Percentiles rank a stretch among this genome's conserved stretches.
Evolutionary conservation across 1,140 invertebrate species (phyloP).

Genomic region (Drosophila rhopaloa): DNA sequence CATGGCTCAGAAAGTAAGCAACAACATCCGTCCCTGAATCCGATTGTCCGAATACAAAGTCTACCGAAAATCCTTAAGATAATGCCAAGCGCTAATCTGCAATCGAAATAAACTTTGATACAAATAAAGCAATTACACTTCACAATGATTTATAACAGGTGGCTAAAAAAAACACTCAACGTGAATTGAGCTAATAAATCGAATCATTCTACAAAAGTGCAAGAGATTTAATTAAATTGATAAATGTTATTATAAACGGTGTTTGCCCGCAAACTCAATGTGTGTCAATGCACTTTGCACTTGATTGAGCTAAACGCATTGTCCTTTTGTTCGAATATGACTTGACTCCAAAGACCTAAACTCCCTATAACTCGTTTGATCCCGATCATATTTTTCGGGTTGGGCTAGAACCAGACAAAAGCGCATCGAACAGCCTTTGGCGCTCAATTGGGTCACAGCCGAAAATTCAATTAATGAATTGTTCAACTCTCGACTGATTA

Average conservation of each 20-base stretch:
- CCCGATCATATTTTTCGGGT: conserved; percentile 3
- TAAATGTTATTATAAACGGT: not conserved
- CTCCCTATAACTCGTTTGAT: conserved; percentile 19
- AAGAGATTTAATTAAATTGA: conserved; percentile 21
- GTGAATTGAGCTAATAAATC: conserved; percentile 22
- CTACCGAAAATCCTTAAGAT: conserved; percentile 4
- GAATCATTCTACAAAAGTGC: conserved; percentile 5
- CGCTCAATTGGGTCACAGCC: conserved; percentile 9
- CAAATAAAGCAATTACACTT: conserved; percentile 29
- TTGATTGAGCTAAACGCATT: not conserved
- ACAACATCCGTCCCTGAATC: conserved; percentile 4
- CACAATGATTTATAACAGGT: conserved; percentile 29
- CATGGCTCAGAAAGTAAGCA: conserved; percentile 69
- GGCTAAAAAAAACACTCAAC: conserved; percentile 9
- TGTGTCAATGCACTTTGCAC: conserved; percentile 4
- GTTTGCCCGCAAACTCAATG: not conserved
- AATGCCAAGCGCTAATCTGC: conserved; percentile 23
- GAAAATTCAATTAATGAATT: conserved; percentile 33
- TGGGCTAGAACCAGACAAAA: conserved; percentile 18
- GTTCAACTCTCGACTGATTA: conserved; percentile 19
- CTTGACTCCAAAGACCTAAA: not conserved
- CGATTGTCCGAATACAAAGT: conserved; percentile 10
- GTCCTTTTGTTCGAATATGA: conserved; percentile 12
- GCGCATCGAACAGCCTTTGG: conserved; percentile 4
- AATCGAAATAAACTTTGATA: conserved; percentile 19